A percentile compares a stretch with the other conserved stretches of the same genome.
Conservation (phyloP, 2,113 vertebrate species). For the Bambusicola thoracicus region DNA sequence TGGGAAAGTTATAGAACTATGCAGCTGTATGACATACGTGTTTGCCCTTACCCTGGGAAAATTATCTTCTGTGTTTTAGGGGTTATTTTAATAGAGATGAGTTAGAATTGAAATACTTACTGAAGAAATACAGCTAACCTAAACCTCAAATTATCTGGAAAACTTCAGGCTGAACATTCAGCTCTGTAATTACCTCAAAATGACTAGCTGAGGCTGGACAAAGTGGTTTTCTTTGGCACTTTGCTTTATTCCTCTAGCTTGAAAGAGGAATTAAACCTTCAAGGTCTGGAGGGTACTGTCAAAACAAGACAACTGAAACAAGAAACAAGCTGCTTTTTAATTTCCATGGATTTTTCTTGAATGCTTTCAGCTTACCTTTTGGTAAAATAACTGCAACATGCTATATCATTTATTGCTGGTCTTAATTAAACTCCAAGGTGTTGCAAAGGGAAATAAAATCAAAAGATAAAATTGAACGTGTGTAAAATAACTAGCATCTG, state of each 20-base stretch:
- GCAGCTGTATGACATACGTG: neutral
- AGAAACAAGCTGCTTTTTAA: conserved; percentile 42
- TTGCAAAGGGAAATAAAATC: neutral
- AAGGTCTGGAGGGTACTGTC: conserved; percentile 15
- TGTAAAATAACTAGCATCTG: neutral
- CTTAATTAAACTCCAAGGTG: neutral
- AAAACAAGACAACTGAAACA: conserved; percentile 13
- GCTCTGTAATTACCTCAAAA: conserved; percentile 41
- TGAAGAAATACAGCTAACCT: conserved; percentile 14
- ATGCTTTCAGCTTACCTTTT: neutral
- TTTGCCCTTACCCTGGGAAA: neutral
- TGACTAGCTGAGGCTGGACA: conserved; percentile 34
- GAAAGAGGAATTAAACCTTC: conserved; percentile 37
- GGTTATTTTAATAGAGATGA: neutral
- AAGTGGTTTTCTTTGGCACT: conserved; percentile 43
- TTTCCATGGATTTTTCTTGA: neutral
- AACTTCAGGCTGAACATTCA: conserved; percentile 32
- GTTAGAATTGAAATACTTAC: conserved; percentile 12
- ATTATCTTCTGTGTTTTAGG: neutral
- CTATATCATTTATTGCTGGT: neutral
- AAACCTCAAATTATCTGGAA: conserved; percentile 42
- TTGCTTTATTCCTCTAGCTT: neutral
- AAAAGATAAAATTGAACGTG: neutral
- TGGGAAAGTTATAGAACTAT: neutral
- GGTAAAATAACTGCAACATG: neutral